A percentile compares a stretch with the other conserved stretches of the same genome.
These are phyloP conservation scores for Phaethornis superciliosus DNA, from an alignment of 2,113 vertebrate genomes.

Conservation along the genomic window DNA sequence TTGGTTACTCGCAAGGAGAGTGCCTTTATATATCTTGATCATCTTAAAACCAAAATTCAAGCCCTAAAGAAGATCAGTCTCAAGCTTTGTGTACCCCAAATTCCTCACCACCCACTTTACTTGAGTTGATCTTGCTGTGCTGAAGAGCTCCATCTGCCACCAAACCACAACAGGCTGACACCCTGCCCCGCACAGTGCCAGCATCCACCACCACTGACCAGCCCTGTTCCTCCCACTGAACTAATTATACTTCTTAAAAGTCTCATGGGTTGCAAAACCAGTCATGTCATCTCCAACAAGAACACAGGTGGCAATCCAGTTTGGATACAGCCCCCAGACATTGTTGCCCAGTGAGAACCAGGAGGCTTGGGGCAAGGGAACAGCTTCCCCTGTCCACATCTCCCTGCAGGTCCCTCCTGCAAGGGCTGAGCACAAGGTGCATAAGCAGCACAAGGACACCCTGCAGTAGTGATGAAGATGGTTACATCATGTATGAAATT, in stretches of 20 bases:
- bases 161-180: rapidly evolving
- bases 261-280: background rate
- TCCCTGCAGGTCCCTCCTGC: background rate
- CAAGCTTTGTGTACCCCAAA: background rate
- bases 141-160: background rate
- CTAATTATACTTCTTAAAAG: background rate
- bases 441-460: background rate
- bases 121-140: rapidly evolving
- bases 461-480: background rate
- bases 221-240: background rate
- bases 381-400: rapidly evolving
- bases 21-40: background rate
- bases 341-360: background rate
- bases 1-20: background rate
- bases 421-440: background rate
- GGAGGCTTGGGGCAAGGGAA: background rate
- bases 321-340: background rate
- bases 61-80: background rate
- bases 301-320: background rate
- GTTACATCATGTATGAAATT: background rate
- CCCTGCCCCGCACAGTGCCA: background rate
- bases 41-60: background rate
- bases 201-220: background rate
- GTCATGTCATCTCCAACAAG: background rate
- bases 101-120: background rate